These are phyloP conservation scores for Alviniconcha marisindica DNA, from an alignment of 1,140 invertebrate species.

Conservation along the genomic window DNA sequence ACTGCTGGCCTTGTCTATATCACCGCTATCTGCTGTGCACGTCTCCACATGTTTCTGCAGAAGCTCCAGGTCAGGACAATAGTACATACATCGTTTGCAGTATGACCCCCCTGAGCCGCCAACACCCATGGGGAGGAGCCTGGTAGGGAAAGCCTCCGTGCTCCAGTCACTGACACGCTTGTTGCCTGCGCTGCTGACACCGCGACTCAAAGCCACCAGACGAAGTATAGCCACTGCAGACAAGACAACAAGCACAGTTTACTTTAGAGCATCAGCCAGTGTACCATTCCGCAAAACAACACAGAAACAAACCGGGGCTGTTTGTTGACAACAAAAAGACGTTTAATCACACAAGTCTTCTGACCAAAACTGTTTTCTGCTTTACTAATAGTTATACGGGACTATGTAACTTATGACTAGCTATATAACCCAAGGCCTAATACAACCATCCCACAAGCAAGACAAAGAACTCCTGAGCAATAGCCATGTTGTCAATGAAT, in stretches of 20 bases:
- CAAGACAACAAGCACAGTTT: constrained; percentile 6
- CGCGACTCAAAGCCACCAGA: neutral
- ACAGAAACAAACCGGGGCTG: neutral
- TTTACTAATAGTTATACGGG: neutral
- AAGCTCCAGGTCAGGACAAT: neutral
- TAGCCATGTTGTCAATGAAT: too few relatives aligned
- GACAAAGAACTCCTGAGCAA: too few relatives aligned
- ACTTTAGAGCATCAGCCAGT: neutral
- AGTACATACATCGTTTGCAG: constrained; percentile 37
- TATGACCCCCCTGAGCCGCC: neutral
- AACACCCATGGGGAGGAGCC: neutral
- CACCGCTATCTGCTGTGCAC: neutral
- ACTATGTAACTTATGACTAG: too few relatives aligned
- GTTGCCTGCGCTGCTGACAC: neutral
- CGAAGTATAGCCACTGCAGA: neutral
- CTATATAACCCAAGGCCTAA: too few relatives aligned
- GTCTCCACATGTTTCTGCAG: neutral
- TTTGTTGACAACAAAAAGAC: too few relatives aligned
- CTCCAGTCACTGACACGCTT: neutral
- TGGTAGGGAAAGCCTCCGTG: neutral
- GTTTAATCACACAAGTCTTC: neutral
- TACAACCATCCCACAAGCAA: too few relatives aligned
- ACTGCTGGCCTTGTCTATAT: neutral
- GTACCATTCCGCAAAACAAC: neutral
- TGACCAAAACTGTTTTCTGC: neutral